Base-by-base conservation (phyloP, 2,888 invertebrate species). In the Amiota minor region DNA sequence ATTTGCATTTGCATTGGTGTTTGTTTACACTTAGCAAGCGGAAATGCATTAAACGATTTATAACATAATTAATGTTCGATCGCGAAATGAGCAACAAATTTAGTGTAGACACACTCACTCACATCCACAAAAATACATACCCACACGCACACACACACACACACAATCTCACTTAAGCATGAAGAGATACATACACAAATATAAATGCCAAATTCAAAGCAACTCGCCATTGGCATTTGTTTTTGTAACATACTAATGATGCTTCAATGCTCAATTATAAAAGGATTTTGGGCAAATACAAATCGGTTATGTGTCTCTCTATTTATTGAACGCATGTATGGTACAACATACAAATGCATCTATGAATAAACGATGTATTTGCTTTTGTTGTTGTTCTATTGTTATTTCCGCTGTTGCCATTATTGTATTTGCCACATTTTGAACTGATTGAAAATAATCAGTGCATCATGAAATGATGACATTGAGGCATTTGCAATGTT, bases 31-130 rank as follows among this genome's bases (percentile, higher is more conserved):
- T 62, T 62, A 45, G 62, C 62, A 62, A 62, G 45, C 62, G 18
- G 62, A 62, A 62, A 62, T 62, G 62, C 62, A 62, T 45, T 62
- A 62, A 35, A 62, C 62, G 62, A 62, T 53, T 69, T 69, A 69
- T 53, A 50, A 55, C 69, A 69, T 69, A 69, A 69, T 70, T 70
- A 56, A 59, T 53, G 45, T 62, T 62, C 62, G 62, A 45, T 45
- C 23, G 62, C 35, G 9, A 45, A 45, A 62, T 62, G 62, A 62
- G 18, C 62, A 62, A 62, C 45, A 45, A 12, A 62, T 35, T 20
- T 59, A 59, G 20, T 59, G 55, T 35, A n/a, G 16, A 69, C 16
- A 69, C 49, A 56, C 56, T n/a, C n/a, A 70, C 59, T 10, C 49
- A n/a, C 18, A 61, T 20, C 12, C 59, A 12, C 47, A 9, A 56